Evolutionary conservation across 2,113 vertebrate genomes (phyloP), one percentile per base, ranked within the genome.

Genomic region (Patagioenas fasciata): DNA sequence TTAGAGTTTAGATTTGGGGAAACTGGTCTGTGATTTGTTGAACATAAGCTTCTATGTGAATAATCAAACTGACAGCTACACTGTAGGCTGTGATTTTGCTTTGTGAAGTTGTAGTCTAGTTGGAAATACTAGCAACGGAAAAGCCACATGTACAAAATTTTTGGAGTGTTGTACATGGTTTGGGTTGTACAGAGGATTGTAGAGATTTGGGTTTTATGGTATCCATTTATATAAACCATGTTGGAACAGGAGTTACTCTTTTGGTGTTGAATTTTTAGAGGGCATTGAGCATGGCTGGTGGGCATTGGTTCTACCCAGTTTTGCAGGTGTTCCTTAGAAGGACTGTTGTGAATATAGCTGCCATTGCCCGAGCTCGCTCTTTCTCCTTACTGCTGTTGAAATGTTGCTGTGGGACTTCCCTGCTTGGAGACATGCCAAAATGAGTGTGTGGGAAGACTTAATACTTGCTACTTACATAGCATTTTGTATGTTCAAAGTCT

Each of bases 381-480:
- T 96, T 95, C 79, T 94, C 66, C 54, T 91, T 90, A 64, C 42
- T 93, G 92, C 91, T 90, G 38, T 88, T 96, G 81, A 95, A 95
- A 69, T 79, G 83, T 79, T 88, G 96, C 85, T 92, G 73, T 97
- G 95, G 86, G 96, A 97, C 91, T 96, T 93, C 88, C 84, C 82
- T 90, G 73, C 91, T 95, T 95, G 91, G 96, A 96, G 64, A 81
- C 56, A 40, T 95, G 95, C 95, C 93, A 97, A 11, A 92, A 66
- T 53, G 87, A 96, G 54, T 93, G 92, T 96, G 95, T 96, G 93
- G 90, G 95, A 95, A 97, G 84, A 91, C 86, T 96, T 97, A 95
- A 95, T 96, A 96, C 91, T 92, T 93, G 93, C 91, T 83, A 94
- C 96, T 96, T 96, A 86, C 77, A 72, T 85, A 80, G 82, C 64